Percentiles rank a stretch among this genome's conserved stretches.
These are phyloP conservation scores for Cephalopterus ornatus DNA, from an alignment of 2,113 vertebrate species.

Conservation along the genomic window DNA sequence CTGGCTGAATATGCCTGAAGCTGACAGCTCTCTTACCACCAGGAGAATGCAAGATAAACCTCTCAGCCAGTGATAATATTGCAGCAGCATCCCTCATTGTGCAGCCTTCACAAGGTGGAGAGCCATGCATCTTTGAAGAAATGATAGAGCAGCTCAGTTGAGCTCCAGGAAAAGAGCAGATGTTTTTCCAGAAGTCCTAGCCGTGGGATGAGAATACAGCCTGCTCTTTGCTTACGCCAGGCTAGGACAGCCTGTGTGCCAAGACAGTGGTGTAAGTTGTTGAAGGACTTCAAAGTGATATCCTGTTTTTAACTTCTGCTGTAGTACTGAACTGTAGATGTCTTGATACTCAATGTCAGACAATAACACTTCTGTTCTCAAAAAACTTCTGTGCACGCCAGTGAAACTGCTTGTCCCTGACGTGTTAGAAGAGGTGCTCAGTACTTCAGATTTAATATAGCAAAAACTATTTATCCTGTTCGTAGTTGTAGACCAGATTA, in stretches of 20 bases:
- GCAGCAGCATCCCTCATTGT: not conserved
- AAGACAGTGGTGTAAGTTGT: too few species aligned
- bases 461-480: not conserved
- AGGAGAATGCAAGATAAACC: not conserved
- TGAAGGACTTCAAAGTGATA: not conserved
- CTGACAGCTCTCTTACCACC: not conserved
- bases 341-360: not conserved
- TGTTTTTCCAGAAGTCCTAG: not conserved
- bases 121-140: not conserved
- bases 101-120: not conserved
- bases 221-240: not conserved
- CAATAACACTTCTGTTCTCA: rapidly evolving
- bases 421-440: not conserved
- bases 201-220: not conserved
- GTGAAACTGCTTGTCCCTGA: not conserved
- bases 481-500: not conserved
- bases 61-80: not conserved
- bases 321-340: not conserved
- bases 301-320: not conserved
- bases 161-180: not conserved
- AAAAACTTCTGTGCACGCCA: not conserved
- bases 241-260: not conserved
- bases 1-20: not conserved
- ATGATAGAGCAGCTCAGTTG: not conserved
- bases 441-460: not conserved